phyloP scores from a whole-genome alignment of 2,888 invertebrate species.

The Plebejus argus region DNA sequence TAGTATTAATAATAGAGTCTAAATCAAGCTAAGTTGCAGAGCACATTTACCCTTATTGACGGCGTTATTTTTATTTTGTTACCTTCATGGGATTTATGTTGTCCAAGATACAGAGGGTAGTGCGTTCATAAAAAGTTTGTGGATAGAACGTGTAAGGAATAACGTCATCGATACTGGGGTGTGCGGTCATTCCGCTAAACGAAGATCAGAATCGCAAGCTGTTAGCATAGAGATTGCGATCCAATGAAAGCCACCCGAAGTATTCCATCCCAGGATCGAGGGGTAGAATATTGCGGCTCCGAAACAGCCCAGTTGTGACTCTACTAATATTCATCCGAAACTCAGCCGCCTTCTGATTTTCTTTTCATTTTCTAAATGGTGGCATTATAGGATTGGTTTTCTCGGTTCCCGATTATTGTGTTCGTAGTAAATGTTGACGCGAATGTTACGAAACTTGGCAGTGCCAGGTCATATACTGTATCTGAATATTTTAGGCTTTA shows the following conservation, averaged over 20 bases:
- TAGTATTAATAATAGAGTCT: neutral
- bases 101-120: constrained; percentile 62
- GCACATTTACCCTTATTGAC: neutral
- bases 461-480: neutral
- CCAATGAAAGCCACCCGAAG: constrained; percentile 76
- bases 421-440: neutral
- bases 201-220: constrained; percentile 81
- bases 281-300: constrained; percentile 75
- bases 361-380: constrained; percentile 55
- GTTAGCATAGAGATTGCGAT: constrained; percentile 81
- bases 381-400: constrained; percentile 49
- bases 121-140: constrained; percentile 75
- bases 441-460: neutral
- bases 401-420: constrained; percentile 30
- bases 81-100: constrained; percentile 50
- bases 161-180: constrained; percentile 73
- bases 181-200: constrained; percentile 81
- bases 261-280: constrained; percentile 76
- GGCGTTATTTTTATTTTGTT: constrained; percentile 23
- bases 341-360: constrained; percentile 67
- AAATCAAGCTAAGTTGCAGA: neutral
- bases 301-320: constrained; percentile 69
- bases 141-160: constrained; percentile 78
- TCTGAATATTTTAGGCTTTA: neutral
- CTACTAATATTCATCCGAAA: constrained; percentile 62